Conservation (phyloP, 1,140 invertebrate species). For the Magallana angulata region DNA sequence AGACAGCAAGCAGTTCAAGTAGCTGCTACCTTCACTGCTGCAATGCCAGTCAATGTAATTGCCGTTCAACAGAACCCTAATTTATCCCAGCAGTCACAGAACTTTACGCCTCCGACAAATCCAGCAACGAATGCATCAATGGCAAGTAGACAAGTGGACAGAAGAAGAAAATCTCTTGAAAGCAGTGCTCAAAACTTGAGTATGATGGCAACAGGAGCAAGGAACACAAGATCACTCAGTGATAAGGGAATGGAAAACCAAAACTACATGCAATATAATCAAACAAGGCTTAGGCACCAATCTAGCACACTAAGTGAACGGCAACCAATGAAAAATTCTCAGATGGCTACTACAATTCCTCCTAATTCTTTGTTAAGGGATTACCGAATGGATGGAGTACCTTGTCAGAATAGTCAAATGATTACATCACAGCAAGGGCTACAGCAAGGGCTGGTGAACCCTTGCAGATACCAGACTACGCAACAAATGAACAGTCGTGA, state of each 20-base stretch:
- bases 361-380: not conserved
- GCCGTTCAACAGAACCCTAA: not conserved
- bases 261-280: not conserved
- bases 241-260: not conserved
- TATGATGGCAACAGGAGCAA: not conserved
- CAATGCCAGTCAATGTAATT: not conserved
- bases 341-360: not conserved
- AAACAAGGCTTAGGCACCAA: not conserved
- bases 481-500: too few relatives aligned
- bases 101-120: not conserved
- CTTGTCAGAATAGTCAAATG: not conserved
- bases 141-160: not conserved
- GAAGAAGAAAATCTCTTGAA: not conserved
- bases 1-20: not conserved
- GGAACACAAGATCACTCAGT: not conserved
- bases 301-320: not conserved
- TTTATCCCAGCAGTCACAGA: not conserved
- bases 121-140: not conserved
- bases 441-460: too few relatives aligned
- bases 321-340: not conserved
- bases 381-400: not conserved
- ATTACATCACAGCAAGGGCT: not conserved
- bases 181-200: not conserved
- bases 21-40: not conserved
- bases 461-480: too few relatives aligned